A percentile compares a stretch with the other conserved stretches of the same genome.
Evolutionary conservation across 2,888 invertebrate genomes (phyloP).

Genomic region (Nymphalis c-album): DNA sequence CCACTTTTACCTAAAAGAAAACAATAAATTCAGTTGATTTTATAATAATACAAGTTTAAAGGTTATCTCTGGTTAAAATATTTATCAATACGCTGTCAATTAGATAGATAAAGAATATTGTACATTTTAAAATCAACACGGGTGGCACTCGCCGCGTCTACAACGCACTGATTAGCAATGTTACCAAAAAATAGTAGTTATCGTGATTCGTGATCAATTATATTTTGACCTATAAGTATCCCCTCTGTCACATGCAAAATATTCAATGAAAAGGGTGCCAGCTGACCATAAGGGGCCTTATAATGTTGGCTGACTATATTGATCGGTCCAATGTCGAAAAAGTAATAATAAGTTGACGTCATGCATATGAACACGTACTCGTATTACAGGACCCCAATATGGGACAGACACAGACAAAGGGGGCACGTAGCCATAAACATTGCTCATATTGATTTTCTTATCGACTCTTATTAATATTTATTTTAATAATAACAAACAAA

Average conservation of each 20-base stretch:
- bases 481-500: no score
- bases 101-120: conserved; percentile 23
- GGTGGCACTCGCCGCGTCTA: conserved; percentile 64
- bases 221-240: conserved; percentile 46
- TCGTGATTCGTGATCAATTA: conserved; percentile 49
- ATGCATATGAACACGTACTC: conserved; percentile 34
- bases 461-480: not conserved
- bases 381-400: conserved; percentile 29
- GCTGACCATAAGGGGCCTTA: conserved; percentile 53
- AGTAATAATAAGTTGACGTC: conserved; percentile 42
- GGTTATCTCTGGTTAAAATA: conserved; percentile 28
- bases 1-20: conserved; percentile 72
- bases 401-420: conserved; percentile 35
- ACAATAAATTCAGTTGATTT: conserved; percentile 38
- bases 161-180: conserved; percentile 48
- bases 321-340: conserved; percentile 46
- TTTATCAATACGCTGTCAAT: conserved; percentile 35
- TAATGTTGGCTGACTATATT: conserved; percentile 54
- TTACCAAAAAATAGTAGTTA: conserved; percentile 39
- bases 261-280: conserved; percentile 42
- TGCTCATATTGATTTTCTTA: conserved; percentile 32
- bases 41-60: conserved; percentile 10
- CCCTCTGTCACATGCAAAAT: conserved; percentile 48
- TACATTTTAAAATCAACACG: conserved; percentile 56
- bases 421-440: conserved; percentile 30